phyloP scores from a whole-genome alignment of 2,797 vertebrate species.

The Hydrolagus colliei region DNA sequence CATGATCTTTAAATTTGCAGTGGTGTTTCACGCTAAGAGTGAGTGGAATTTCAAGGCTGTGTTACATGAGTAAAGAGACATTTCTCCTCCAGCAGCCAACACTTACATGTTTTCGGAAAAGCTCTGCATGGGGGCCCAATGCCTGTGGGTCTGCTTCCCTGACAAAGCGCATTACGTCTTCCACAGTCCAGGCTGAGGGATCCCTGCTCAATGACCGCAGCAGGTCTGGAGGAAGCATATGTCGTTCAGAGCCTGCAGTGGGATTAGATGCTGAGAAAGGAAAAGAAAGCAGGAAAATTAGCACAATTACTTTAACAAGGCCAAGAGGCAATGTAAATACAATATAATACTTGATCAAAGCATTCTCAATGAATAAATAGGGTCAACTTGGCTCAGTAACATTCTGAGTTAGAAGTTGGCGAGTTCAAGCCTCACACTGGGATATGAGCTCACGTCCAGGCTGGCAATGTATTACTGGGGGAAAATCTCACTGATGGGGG shows the following conservation, averaged over 20 bases:
- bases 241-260: conserved; percentile 53
- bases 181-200: conserved; percentile 83
- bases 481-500: no score
- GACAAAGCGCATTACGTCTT: conserved; percentile 88
- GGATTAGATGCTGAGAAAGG: conserved; percentile 65
- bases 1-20: no score
- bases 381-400: no score
- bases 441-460: no score
- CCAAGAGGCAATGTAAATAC: background rate
- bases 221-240: conserved; percentile 44
- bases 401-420: no score
- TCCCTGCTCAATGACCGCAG: conserved; percentile 68
- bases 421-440: no score
- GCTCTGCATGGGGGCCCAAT: conserved; percentile 83
- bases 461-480: no score
- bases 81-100: conserved; percentile 43
- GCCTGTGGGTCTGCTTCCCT: conserved; percentile 88
- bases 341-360: background rate
- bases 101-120: conserved; percentile 91
- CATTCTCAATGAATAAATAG: no score
- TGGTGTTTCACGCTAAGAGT: no score
- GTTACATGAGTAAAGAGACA: conserved; percentile 31
- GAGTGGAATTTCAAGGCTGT: background rate
- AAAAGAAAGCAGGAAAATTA: background rate
- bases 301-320: background rate